Conservation (phyloP, 2,113 vertebrate species). For the Cacatua alba region DNA sequence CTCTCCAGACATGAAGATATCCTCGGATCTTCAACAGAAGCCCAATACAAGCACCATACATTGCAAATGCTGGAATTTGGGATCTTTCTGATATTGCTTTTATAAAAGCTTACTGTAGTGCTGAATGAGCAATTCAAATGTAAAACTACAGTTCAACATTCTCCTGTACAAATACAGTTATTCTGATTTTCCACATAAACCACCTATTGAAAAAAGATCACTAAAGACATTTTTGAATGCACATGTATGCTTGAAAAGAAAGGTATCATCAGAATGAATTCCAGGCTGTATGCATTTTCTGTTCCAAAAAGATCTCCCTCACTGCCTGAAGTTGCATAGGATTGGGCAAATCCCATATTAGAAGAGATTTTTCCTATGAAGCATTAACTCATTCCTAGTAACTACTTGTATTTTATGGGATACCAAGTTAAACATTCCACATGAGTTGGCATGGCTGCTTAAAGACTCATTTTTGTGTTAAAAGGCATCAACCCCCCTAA, state of each 20-base stretch:
- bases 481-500: background rate
- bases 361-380: background rate
- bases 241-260: background rate
- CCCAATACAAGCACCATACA: background rate
- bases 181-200: background rate
- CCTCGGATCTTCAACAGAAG: background rate
- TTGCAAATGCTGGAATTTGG: background rate
- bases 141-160: background rate
- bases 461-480: conserved; percentile 50
- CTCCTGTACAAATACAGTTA: background rate
- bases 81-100: background rate
- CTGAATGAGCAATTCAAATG: background rate
- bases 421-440: conserved; percentile 2
- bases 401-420: conserved; percentile 3
- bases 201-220: background rate
- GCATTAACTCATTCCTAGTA: background rate
- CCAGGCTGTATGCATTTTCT: background rate
- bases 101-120: background rate
- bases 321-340: fast-evolving
- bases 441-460: background rate
- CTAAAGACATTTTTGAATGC: background rate
- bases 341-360: background rate
- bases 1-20: fast-evolving
- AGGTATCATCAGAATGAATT: background rate
- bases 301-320: background rate